Evolutionary conservation across 2,888 invertebrate species (phyloP).

Genomic region (Agonopterix arenella): DNA sequence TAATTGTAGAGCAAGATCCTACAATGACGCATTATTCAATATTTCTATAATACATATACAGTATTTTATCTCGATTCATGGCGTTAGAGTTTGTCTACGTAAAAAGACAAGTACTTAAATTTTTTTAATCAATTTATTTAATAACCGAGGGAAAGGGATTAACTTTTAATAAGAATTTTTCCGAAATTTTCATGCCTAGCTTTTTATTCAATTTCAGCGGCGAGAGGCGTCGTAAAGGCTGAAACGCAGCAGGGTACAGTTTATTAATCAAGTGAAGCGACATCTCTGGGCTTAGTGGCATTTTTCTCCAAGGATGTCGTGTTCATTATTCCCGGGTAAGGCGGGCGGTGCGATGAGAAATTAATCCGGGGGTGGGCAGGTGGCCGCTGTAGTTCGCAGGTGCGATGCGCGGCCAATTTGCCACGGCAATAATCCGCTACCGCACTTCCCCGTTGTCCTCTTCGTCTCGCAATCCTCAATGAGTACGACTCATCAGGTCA

Average conservation of each 20-base stretch:
- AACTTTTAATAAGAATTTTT: too few species aligned
- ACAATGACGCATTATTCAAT: too few species aligned
- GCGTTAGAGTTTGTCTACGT: too few species aligned
- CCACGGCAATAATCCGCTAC: slow-evolving; percentile 34
- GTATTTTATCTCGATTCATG: too few species aligned
- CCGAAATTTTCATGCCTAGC: too few species aligned
- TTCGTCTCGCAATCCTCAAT: slow-evolving; percentile 22
- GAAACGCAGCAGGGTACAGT: slow-evolving; percentile 33
- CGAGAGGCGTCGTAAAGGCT: slow-evolving; percentile 32
- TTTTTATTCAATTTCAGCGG: slow-evolving; percentile 30
- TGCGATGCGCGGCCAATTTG: slow-evolving; percentile 51
- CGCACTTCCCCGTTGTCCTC: slow-evolving; percentile 12
- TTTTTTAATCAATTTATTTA: too few species aligned
- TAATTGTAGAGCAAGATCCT: too few species aligned
- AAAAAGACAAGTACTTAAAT: too few species aligned
- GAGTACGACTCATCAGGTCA: slow-evolving; percentile 6
- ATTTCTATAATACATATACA: too few species aligned
- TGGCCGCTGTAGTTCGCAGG: slow-evolving; percentile 42
- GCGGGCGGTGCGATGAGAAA: slow-evolving; percentile 67
- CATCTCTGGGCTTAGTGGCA: slow-evolving; percentile 52
- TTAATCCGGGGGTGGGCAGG: slow-evolving; percentile 65
- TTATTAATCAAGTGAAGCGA: slow-evolving; percentile 65
- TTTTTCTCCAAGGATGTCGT: slow-evolving; percentile 63
- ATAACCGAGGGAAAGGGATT: too few species aligned
- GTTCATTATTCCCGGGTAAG: slow-evolving; percentile 62